These are phyloP conservation scores for Origma solitaria DNA, from an alignment of 2,113 vertebrate species.

Conservation along the genomic window DNA sequence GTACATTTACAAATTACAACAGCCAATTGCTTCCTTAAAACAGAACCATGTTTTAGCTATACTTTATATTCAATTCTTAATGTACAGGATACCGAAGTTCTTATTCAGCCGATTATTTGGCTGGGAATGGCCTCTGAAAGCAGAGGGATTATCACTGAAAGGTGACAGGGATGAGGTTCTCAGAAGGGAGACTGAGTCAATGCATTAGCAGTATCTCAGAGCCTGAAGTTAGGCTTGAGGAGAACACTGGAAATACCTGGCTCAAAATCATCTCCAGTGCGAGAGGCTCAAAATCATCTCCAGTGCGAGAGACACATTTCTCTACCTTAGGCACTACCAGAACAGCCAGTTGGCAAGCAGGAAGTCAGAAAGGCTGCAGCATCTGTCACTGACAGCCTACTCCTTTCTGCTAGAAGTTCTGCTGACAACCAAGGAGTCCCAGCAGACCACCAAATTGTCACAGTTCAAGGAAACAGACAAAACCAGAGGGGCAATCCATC, in stretches of 20 bases:
- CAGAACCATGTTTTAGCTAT: not conserved
- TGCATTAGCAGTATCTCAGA: not conserved
- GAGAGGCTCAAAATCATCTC: not conserved
- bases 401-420: not conserved
- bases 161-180: not conserved
- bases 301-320: not conserved
- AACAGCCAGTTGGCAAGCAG: not conserved
- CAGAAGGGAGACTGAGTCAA: not conserved
- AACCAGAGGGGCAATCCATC: not conserved
- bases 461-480: not conserved
- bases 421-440: not conserved
- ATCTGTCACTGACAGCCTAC: not conserved
- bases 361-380: not conserved
- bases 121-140: not conserved
- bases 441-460: not conserved
- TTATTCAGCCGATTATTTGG: not conserved
- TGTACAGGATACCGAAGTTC: not conserved
- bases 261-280: not conserved
- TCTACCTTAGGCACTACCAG: not conserved
- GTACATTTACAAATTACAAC: constrained; percentile 7
- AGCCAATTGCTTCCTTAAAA: not conserved
- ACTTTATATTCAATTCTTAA: not conserved
- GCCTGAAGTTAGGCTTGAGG: not conserved
- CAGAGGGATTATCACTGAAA: not conserved
- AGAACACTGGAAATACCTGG: not conserved